Conservation (phyloP, 1,140 invertebrate species). For the Trichonephila inaurata region DNA sequence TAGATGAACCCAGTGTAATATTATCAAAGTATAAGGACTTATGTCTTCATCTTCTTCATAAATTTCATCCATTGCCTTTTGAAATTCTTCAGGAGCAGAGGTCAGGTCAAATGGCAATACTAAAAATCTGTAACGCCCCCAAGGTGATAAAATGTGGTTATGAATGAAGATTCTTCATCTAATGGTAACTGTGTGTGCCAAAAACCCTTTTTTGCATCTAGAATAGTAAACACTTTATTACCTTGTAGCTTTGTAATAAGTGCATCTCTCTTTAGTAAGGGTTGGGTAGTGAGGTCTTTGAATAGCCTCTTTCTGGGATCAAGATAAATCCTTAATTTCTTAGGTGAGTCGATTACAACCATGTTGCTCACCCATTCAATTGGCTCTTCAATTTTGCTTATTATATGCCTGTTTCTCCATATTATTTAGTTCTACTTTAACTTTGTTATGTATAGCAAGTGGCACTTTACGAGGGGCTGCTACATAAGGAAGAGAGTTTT, state of each 20-base stretch:
- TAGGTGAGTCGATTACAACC: constrained; percentile 74
- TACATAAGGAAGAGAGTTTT: constrained; percentile 7
- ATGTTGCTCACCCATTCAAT: constrained; percentile 75
- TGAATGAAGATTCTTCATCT: constrained; percentile 78
- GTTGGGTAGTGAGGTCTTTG: background rate
- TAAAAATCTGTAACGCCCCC: constrained; percentile 78
- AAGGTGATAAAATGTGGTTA: constrained; percentile 79
- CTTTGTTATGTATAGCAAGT: too few species aligned
- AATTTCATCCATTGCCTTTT: constrained; percentile 75
- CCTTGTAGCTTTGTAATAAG: constrained; percentile 28
- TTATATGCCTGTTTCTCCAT: constrained; percentile 77
- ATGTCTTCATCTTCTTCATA: constrained; percentile 75
- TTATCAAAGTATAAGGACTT: constrained; percentile 77
- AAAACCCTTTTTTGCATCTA: constrained; percentile 78
- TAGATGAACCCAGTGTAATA: constrained; percentile 74
- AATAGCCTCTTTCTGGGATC: constrained; percentile 74
- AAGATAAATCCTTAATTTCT: constrained; percentile 75
- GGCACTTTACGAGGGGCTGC: too few species aligned
- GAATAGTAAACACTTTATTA: constrained; percentile 77
- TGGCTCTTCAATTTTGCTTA: constrained; percentile 78
- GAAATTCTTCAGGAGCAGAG: constrained; percentile 74
- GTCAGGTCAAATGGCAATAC: constrained; percentile 79
- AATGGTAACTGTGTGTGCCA: constrained; percentile 77
- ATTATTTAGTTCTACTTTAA: constrained; percentile 54
- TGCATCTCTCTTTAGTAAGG: constrained; percentile 6